Percentiles rank a stretch among this genome's conserved stretches.
Conservation (phyloP, 2,888 invertebrate genomes). For the Drosophila neonasuta region DNA sequence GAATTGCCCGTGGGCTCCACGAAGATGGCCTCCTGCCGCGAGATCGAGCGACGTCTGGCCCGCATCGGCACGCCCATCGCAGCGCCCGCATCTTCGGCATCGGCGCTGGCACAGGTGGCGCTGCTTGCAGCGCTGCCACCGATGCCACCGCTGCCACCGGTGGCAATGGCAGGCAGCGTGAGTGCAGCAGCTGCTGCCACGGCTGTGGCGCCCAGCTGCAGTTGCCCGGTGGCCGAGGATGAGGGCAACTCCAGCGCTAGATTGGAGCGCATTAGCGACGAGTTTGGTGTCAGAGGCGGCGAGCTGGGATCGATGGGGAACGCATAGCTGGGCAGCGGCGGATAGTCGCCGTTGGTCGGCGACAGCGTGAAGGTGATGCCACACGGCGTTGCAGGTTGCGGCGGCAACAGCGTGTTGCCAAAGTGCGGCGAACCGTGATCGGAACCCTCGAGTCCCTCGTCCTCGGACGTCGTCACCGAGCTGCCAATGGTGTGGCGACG, state of each 20-base stretch:
- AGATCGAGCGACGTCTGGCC: conserved; percentile 88
- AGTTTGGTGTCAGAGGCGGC: conserved; percentile 68
- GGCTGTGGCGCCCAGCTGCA: conserved; percentile 33
- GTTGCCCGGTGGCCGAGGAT: conserved; percentile 22
- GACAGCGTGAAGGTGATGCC: conserved; percentile 86
- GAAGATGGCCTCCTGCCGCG: conserved; percentile 92
- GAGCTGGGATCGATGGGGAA: conserved; percentile 80
- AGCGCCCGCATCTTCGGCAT: conserved; percentile 66
- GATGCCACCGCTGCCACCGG: conserved; percentile 37
- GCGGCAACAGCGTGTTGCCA: conserved; percentile 83
- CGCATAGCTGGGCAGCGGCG: conserved; percentile 71
- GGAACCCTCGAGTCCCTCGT: conserved; percentile 82
- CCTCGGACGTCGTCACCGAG: conserved; percentile 82
- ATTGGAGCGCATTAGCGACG: conserved; percentile 65
- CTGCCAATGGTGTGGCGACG: conserved; percentile 79
- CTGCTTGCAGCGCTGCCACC: conserved; percentile 7
- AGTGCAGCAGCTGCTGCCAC: conserved; percentile 37
- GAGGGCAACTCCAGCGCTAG: conserved; percentile 75
- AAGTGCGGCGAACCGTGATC: conserved; percentile 82
- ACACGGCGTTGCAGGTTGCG: conserved; percentile 83
- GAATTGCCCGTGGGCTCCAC: conserved; percentile 89
- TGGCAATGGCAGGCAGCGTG: conserved; percentile 66
- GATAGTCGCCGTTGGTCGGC: conserved; percentile 83
- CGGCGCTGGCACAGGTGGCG: conserved; percentile 30
- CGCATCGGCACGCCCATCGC: conserved; percentile 76